A percentile compares a stretch with the other conserved stretches of the same genome.
These are phyloP conservation scores for Drosophila anomalipes DNA, from an alignment of 2,888 invertebrate genomes.

Conservation along the genomic window DNA sequence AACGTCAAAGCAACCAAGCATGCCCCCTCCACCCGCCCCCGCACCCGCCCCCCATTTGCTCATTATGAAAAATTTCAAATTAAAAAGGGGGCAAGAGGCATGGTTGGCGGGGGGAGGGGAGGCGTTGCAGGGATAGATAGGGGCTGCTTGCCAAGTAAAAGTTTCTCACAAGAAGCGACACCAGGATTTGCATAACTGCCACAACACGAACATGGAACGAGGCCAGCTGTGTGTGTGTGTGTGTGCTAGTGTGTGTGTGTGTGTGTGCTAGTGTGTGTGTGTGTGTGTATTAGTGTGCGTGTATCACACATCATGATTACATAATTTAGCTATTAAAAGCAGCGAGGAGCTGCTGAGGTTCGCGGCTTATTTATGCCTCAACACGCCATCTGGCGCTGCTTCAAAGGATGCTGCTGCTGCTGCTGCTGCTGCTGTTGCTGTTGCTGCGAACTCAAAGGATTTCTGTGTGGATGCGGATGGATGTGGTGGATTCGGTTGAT, in stretches of 20 bases:
- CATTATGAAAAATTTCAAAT: constrained; percentile 82
- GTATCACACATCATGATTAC: constrained; percentile 80
- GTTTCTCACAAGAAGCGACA: constrained; percentile 72
- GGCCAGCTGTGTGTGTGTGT: constrained; percentile 10
- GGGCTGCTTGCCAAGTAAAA: constrained; percentile 63
- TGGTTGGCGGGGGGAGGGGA: neutral
- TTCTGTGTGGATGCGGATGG: neutral
- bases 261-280: constrained; percentile 19
- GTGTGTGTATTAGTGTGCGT: constrained; percentile 47
- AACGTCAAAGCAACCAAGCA: constrained; percentile 61
- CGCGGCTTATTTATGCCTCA: constrained; percentile 79
- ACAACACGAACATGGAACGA: constrained; percentile 53
- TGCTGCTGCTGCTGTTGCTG: constrained; percentile 2
- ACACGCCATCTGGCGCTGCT: constrained; percentile 78
- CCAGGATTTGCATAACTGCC: constrained; percentile 80
- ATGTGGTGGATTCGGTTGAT: neutral
- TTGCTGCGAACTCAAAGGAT: neutral
- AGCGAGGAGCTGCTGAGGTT: constrained; percentile 35
- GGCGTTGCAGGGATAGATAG: neutral
- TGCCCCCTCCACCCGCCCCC: neutral
- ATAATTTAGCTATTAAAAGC: constrained; percentile 81
- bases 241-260: constrained; percentile 18
- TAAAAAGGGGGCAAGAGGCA: constrained; percentile 67
- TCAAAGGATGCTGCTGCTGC: constrained; percentile 58
- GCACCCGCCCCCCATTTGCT: constrained; percentile 37